A percentile compares a stretch with the other conserved stretches of the same genome.
Evolutionary conservation across 1,140 invertebrate species (phyloP).

Genomic region (Aethina tumida): DNA sequence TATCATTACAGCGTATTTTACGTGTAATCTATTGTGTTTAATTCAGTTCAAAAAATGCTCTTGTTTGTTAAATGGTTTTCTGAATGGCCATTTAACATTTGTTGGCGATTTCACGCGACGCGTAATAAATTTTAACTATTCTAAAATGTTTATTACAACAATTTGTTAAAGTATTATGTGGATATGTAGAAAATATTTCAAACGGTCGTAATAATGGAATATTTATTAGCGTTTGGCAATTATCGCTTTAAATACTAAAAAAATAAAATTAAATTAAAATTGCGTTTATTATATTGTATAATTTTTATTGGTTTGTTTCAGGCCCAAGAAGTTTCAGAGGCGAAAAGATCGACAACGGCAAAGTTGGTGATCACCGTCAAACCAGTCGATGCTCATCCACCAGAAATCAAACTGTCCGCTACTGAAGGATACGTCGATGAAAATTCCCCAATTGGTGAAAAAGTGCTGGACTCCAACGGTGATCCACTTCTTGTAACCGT

Average conservation of each 20-base stretch:
- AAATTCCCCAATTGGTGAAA: constrained; percentile 74
- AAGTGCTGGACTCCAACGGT: constrained; percentile 57
- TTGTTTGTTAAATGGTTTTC: too few species aligned
- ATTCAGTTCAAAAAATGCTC: too few species aligned
- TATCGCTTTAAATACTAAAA: constrained; percentile 2
- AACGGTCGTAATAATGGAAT: too few species aligned
- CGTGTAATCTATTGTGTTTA: too few species aligned
- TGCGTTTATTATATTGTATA: background rate
- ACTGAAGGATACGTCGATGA: constrained; percentile 74
- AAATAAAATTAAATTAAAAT: background rate
- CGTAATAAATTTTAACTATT: too few species aligned
- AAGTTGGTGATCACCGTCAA: constrained; percentile 72
- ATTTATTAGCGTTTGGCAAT: too few species aligned
- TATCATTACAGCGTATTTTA: too few species aligned
- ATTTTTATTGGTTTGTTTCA: constrained; percentile 26
- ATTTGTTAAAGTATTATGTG: too few species aligned
- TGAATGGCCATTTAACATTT: too few species aligned
- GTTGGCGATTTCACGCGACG: too few species aligned
- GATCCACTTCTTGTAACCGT: constrained; percentile 62
- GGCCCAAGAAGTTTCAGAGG: constrained; percentile 74
- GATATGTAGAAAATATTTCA: too few species aligned
- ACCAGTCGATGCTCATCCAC: constrained; percentile 76
- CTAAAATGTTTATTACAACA: too few species aligned
- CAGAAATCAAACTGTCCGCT: constrained; percentile 59
- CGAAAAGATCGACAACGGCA: constrained; percentile 66